Base-by-base conservation (phyloP, 2,888 invertebrate species). In the Ennomos fuscantarius region DNA sequence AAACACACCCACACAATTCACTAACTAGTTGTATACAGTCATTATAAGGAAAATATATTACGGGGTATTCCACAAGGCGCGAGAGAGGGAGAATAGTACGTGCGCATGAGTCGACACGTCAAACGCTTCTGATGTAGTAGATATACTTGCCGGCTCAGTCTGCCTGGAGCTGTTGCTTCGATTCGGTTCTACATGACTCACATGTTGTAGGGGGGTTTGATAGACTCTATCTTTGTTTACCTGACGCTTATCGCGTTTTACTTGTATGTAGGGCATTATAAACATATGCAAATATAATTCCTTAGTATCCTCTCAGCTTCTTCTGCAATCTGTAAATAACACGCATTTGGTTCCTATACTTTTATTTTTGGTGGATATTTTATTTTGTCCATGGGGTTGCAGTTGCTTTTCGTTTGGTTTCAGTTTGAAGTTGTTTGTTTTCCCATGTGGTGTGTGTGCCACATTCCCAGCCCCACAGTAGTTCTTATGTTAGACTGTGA, bases 41-140 rank as follows among this genome's bases (percentile, higher is more conserved):
- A 76, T 76, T 66, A 74, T 70, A 72, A 62, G 57, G 68, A 62
- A 72, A 66, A 68, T 54, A 60, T 57, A 59, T 51, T 15, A 48
- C 49, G 69, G 72, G 31, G 70, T n/a, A n/a, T 75, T 55, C 61
- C 76, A 47, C 79, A 78, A 69, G 79, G 75, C 49, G 39, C 54
- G 57, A 35, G 62, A 68, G 59, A 55, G 48, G n/a, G 34, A 54
- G 34, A 39, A 12, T 12, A 24, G 52, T 67, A 76, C 82, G 81
- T 87, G 87, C 86, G 86, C 81, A 64, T 73, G 84, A 76, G 75
- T 76, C 69, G 79, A 70, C 72, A 70, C 74, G 65, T 72, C 69
- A 66, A 72, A 75, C 74, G 80, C 71, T 78, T 83, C 69, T 86
- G 84, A 65, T 68, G 60, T 40, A 24, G 24, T 6, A 24, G 24